These are phyloP conservation scores for Laterallus jamaicensis DNA, from an alignment of 2,113 vertebrate genomes.

Conservation along the genomic window DNA sequence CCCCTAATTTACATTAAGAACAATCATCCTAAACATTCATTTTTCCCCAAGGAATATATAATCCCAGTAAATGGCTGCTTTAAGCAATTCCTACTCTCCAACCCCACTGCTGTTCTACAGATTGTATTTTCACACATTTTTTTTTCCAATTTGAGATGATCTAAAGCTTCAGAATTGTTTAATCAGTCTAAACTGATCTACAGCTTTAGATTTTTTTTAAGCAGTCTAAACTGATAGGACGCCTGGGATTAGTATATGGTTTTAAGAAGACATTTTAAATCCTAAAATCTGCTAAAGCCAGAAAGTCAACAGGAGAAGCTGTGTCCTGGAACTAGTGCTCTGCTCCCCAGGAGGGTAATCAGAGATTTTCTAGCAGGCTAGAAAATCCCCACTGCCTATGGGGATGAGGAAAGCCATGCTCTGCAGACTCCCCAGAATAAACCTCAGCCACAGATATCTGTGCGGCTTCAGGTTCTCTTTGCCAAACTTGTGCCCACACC, in stretches of 20 bases:
- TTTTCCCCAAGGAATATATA: slow-evolving; percentile 8
- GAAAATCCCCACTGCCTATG: neutral
- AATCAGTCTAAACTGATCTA: slow-evolving; percentile 27
- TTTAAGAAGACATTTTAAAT: slow-evolving; percentile 9
- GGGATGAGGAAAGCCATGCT: neutral
- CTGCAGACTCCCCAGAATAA: neutral
- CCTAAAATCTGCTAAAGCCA: slow-evolving; percentile 9
- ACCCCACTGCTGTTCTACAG: neutral
- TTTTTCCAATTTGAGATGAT: neutral
- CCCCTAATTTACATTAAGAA: slow-evolving; percentile 25
- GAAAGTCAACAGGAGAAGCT: slow-evolving; percentile 40
- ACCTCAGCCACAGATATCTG: neutral
- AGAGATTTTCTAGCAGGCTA: accelerated
- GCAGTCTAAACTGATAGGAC: neutral
- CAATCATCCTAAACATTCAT: neutral
- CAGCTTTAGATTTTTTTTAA: neutral
- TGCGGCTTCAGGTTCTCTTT: neutral
- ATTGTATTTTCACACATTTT: neutral
- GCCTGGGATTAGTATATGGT: neutral
- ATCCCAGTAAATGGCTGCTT: neutral
- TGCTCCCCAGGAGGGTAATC: neutral
- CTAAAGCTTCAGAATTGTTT: slow-evolving; percentile 30
- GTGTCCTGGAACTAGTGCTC: neutral
- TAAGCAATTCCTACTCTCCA: neutral
- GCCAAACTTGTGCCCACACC: neutral